Evolutionary conservation across 2,888 invertebrate species (phyloP).

Genomic region (Brenthis daphne): DNA sequence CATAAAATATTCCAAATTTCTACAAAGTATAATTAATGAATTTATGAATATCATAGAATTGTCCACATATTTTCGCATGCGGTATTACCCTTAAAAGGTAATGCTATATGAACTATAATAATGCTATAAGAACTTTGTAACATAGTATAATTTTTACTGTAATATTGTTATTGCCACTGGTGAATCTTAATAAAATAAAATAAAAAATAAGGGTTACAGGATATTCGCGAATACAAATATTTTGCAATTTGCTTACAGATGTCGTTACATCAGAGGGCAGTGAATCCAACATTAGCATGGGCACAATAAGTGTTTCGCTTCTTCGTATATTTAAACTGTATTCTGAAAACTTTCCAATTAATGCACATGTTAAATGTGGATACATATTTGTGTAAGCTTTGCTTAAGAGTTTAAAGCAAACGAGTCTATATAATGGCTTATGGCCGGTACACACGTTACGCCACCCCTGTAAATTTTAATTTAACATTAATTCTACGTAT

Average conservation of each 20-base stretch:
- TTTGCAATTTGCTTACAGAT: conserved; percentile 49
- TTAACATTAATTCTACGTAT: conserved; percentile 35
- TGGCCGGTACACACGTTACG: conserved; percentile 43
- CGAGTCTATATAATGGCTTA: conserved; percentile 45
- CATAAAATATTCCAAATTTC: not conserved
- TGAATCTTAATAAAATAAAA: no score
- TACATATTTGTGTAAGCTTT: conserved; percentile 51
- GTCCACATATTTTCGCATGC: no score
- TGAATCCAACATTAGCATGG: conserved; percentile 58
- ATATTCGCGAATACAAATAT: conserved; percentile 20
- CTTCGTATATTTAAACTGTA: conserved; percentile 44
- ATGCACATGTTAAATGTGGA: conserved; percentile 56
- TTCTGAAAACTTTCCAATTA: conserved; percentile 57
- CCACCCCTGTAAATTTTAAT: conserved; percentile 39
- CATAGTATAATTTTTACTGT: no score
- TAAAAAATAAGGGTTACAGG: conserved; percentile 7
- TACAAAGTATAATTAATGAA: not conserved
- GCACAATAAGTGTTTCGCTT: conserved; percentile 53
- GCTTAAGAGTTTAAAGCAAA: conserved; percentile 49
- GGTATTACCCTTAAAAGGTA: no score
- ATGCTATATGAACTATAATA: no score
- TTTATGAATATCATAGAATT: conserved; percentile 3
- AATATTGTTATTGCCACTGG: no score
- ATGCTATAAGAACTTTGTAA: no score
- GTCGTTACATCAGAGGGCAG: conserved; percentile 53